Conservation (phyloP, 2,888 invertebrate genomes). For the Ametastegia equiseti region DNA sequence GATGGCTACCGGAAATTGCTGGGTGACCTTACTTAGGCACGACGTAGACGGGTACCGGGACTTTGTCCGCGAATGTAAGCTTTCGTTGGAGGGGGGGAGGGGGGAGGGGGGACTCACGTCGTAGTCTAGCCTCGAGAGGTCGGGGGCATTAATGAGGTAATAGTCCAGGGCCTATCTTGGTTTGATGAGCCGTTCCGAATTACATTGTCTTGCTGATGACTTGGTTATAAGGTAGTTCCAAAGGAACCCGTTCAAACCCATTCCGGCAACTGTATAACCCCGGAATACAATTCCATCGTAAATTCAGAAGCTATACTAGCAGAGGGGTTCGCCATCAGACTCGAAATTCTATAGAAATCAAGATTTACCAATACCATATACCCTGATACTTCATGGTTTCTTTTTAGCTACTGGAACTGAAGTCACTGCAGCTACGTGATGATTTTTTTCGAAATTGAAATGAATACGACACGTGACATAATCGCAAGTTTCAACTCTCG, state of each 20-base stretch:
- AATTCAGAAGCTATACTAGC: slow-evolving; percentile 8
- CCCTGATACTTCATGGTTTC: too few relatives aligned
- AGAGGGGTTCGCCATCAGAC: background rate
- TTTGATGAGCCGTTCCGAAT: slow-evolving; percentile 73
- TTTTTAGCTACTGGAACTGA: too few relatives aligned
- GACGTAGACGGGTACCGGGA: slow-evolving; percentile 7
- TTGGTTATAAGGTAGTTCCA: slow-evolving; percentile 38
- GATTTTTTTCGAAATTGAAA: too few relatives aligned
- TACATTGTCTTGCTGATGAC: slow-evolving; percentile 62
- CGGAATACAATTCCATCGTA: slow-evolving; percentile 35
- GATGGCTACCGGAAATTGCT: slow-evolving; percentile 75
- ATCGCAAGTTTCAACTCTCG: too few relatives aligned
- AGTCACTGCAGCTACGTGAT: too few relatives aligned
- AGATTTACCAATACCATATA: background rate
- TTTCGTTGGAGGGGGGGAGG: too few relatives aligned
- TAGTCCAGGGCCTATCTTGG: slow-evolving; percentile 66
- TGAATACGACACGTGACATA: too few relatives aligned
- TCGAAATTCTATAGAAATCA: background rate
- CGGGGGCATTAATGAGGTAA: slow-evolving; percentile 73
- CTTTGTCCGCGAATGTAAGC: slow-evolving; percentile 52
- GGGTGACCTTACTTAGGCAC: slow-evolving; percentile 73
- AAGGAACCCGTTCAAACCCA: slow-evolving; percentile 18
- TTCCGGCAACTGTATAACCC: slow-evolving; percentile 33
- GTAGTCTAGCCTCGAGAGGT: slow-evolving; percentile 48
- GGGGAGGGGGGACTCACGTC: slow-evolving; percentile 50